Base-by-base conservation (phyloP, 2,888 invertebrate species). In the Hirtodrosophila confusa region DNA sequence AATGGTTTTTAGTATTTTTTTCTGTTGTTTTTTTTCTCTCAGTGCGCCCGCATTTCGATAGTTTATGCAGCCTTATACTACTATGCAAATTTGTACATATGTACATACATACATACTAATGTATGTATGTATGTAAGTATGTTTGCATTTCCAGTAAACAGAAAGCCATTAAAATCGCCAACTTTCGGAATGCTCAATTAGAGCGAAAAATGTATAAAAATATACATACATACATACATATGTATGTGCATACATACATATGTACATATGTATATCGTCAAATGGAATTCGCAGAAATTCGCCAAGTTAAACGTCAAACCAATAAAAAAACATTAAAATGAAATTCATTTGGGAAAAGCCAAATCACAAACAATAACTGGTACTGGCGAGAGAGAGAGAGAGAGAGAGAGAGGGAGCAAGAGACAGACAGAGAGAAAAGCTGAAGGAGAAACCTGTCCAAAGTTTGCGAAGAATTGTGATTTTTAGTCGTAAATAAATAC, bases 121-220 rank as follows among this genome's bases (percentile, higher is more conserved):
- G n/a, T 17, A 37, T 33, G 10, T 33, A 8, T 9, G 10, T 39
- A 5, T 44, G 33, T 23, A 37, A 41, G 8, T 9, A 29, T 47
- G 35, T 58, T 17, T 36, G 39, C 35, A 29, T 51, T 69, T 69
- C 69, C 63, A 69, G 62, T 27, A 39, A 72, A 53, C 61, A 24
- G 50, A 68, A 68, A 63, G 23, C 36, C 51, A 63, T 68, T 63
- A 54, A 51, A 73, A 62, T 17, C n/a, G 73, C 40, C 51, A 72
- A 73, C 73, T 65, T 70, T 58, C 60, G 17, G 55, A 58, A 53
- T 49, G 49, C 66, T 56, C 48, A 53, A 39, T 74, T 69, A 54
- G 49, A 47, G 49, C 49, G 60, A 75, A 69, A 73, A 56, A 65
- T 65, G 53, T 69, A 43, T 64, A 65, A 69, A 73, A 69, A 73